A percentile compares a stretch with the other conserved stretches of the same genome.
These are phyloP conservation scores for Dioctria linearis DNA, from an alignment of 2,888 invertebrate species.

Conservation along the genomic window DNA sequence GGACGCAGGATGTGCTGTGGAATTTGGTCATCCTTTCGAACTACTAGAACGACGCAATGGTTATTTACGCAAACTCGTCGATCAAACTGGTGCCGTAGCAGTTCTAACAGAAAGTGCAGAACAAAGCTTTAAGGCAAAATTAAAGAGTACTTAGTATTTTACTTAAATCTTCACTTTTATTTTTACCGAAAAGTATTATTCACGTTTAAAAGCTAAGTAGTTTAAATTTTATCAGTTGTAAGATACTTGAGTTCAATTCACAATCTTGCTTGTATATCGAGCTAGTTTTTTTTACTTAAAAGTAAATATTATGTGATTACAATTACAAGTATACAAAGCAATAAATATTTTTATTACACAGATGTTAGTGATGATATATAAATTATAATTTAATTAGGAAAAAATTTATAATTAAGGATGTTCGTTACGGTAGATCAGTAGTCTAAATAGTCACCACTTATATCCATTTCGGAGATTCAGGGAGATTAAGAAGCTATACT, in stretches of 20 bases:
- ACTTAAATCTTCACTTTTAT: neutral
- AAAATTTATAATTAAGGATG: too few species aligned
- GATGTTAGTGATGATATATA: too few species aligned
- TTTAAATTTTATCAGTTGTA: neutral
- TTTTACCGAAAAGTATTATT: conserved; percentile 6
- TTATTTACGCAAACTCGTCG: conserved; percentile 78
- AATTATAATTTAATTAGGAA: too few species aligned
- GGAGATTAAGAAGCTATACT: too few species aligned
- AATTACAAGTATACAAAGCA: neutral
- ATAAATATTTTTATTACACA: too few species aligned
- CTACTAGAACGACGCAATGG: conserved; percentile 75
- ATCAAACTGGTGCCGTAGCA: conserved; percentile 78
- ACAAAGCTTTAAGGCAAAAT: conserved; percentile 66
- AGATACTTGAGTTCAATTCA: neutral
- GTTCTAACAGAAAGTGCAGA: conserved; percentile 75
- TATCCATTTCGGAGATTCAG: too few species aligned
- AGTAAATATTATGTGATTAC: conserved; percentile 9
- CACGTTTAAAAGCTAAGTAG: neutral
- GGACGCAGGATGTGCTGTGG: conserved; percentile 80
- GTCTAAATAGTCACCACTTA: too few species aligned
- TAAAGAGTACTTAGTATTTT: conserved; percentile 28
- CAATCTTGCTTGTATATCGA: conserved; percentile 4
- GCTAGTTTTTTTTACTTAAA: neutral
- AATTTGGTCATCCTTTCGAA: conserved; percentile 84
- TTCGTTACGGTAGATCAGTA: too few species aligned